Base-by-base conservation (phyloP, 1,140 invertebrate genomes). In the Cydia strobilella region DNA sequence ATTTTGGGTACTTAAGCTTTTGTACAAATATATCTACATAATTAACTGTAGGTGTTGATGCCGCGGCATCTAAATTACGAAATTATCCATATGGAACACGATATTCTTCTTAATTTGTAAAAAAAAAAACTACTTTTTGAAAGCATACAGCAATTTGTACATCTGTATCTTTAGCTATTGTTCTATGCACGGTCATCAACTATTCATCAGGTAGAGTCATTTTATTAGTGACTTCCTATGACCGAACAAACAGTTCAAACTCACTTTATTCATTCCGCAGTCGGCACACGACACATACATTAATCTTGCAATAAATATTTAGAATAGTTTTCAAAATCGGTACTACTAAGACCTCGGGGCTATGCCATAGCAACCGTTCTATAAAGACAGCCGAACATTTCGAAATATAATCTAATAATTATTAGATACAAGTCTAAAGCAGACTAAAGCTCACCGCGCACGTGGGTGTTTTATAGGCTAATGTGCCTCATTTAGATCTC, bases 391-490 rank as follows among this genome's bases (percentile, higher is more conserved):
- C 27, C 13, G 13, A 27, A 10, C 31, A 10, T 35, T 39, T 69
- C 65, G 65, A 69, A 69, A 35, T 18, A 59, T 69, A 35, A 35
- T 69, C 31, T 18, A n/a, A 69, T 35, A 69, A 69, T 69, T 69
- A 69, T 69, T 35, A 13, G n/a, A 69, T 69, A 35, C 15, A 35
- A 51, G 31, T 39, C 25, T 69, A 15, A 31, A 2, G 9, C 27
- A 69, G 13, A 42, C 65, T 69, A 35, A 35, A 35, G 65, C 27
- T 39, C 65, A 35, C 27, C 65, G 65, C 65, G 23, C 65, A 69
- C 65, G 65, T 69, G 65, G 65, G 65, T 20, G 65, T 66, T 69
- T 69, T 69, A 18, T 69, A 39, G 31, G 27, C 31, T 69, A 69
- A 69, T 69, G 65, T 39, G 27, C 15, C 65, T 42, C 27, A 69